Conservation (phyloP, 2,113 vertebrate genomes). For the Prionailurus bengalensis region DNA sequence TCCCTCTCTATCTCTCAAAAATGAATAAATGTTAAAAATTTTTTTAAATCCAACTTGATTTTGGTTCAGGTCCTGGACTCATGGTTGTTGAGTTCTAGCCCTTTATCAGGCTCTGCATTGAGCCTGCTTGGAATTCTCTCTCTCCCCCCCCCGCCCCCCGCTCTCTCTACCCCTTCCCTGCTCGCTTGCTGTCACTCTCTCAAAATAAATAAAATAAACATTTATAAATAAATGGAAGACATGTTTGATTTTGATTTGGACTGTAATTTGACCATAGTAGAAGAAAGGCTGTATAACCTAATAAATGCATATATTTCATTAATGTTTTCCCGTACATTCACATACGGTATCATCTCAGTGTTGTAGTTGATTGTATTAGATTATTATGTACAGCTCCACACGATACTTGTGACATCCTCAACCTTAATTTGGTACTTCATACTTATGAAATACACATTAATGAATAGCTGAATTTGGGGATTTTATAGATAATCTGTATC, state of each 20-base stretch:
- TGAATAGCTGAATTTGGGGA: slow-evolving; percentile 13
- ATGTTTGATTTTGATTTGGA: slow-evolving; percentile 33
- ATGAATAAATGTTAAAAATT: too few relatives aligned
- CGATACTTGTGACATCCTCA: background rate
- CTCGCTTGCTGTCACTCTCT: too few relatives aligned
- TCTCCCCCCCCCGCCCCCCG: accelerated
- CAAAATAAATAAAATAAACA: too few relatives aligned
- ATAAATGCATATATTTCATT: slow-evolving; percentile 38
- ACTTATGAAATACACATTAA: slow-evolving; percentile 24
- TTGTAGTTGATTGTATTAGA: background rate
- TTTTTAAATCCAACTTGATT: too few relatives aligned
- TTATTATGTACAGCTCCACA: slow-evolving; percentile 47
- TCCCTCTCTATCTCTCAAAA: too few relatives aligned
- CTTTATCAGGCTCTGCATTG: too few relatives aligned
- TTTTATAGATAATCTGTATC: slow-evolving; percentile 52
- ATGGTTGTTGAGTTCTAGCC: too few relatives aligned
- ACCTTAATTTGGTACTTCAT: slow-evolving; percentile 33
- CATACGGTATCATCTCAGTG: background rate
- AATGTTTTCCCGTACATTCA: slow-evolving; percentile 25
- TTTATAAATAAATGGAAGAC: background rate
- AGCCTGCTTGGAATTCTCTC: too few relatives aligned
- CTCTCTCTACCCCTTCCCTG: too few relatives aligned
- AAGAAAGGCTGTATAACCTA: slow-evolving; percentile 41
- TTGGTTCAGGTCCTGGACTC: too few relatives aligned
- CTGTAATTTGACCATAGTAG: slow-evolving; percentile 9